phyloP scores from a whole-genome alignment of 92 coral and sea anemone genomes.

The Actinernus sp. region DNA sequence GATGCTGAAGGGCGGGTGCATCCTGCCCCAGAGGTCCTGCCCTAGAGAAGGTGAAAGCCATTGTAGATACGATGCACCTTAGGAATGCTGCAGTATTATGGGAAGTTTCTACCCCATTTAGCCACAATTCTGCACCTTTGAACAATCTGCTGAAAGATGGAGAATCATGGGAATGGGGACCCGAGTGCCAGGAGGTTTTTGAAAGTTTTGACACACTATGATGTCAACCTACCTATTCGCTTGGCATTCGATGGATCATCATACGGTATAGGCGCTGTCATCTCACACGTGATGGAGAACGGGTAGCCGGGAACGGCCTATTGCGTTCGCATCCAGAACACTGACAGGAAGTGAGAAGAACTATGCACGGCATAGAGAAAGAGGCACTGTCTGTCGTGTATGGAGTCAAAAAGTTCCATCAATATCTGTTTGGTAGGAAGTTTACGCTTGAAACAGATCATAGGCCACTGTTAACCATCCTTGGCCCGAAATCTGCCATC shows the following conservation, averaged over 20 bases:
- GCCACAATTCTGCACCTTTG: slow-evolving; percentile 19
- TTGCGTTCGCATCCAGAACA: slow-evolving; percentile 43
- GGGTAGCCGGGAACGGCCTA: slow-evolving; percentile 28
- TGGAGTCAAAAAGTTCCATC: slow-evolving; percentile 41
- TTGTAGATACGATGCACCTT: slow-evolving; percentile 3
- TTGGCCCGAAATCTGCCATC: too few relatives aligned
- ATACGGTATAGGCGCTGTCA: slow-evolving; percentile 46
- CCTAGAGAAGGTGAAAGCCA: slow-evolving; percentile 14
- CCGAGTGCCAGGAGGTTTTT: slow-evolving; percentile 3
- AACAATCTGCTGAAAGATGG: slow-evolving; percentile 33
- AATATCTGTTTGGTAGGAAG: slow-evolving; percentile 43
- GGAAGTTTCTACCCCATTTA: slow-evolving; percentile 4
- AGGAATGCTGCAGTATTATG: slow-evolving; percentile 3
- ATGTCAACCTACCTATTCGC: slow-evolving; percentile 21
- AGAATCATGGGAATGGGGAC: slow-evolving; percentile 4
- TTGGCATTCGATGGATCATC: slow-evolving; percentile 54
- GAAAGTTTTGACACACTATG: slow-evolving; percentile 36
- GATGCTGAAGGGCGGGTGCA: too few relatives aligned
- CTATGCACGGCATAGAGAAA: slow-evolving; percentile 28
- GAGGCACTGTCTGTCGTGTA: slow-evolving; percentile 25
- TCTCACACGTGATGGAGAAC: slow-evolving; percentile 46
- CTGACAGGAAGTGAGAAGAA: slow-evolving; percentile 35
- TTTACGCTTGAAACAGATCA: slow-evolving; percentile 60
- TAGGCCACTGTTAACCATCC: slow-evolving; percentile 42
- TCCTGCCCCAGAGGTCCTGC: too few relatives aligned